Evolutionary conservation across 2,888 invertebrate genomes (phyloP), one percentile per base, ranked within the genome.

Genomic region (Chrysomela aeneicollis): DNA sequence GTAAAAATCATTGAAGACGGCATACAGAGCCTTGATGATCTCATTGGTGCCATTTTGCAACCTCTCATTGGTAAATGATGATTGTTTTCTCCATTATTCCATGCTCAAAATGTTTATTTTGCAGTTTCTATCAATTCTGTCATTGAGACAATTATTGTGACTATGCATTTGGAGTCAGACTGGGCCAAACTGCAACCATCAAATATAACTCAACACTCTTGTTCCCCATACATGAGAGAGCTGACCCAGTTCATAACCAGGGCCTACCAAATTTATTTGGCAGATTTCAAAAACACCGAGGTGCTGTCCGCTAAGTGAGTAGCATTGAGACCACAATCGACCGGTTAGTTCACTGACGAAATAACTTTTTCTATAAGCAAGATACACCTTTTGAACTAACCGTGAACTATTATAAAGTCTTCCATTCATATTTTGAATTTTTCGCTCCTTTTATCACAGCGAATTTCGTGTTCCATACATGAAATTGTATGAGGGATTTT

Each of bases 221-320:
- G 91, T 72, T 93, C 93, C 0, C 89, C 95, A 54, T 98, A 97
- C 79, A 95, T 98, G 93, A 91, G 92, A 74, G 97, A 98, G 81
- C 84, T 98, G 32, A 94, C 93, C 78, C 89, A 93, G 75, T 94
- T 96, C 82, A 88, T 95, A 62, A 81, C 84, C 51, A 85, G 94
- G 67, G 89, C 89, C 1, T 88, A 89, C 73, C 85, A 86, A 37
- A 89, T 89, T 61, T 93, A 93, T 76, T 85, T 94, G 50, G 80
- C 85, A 2, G 85, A 87, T 22, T 93, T 91, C 74, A 87, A 89
- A 73, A 90, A 92, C 77, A 87, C 88, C 72, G 86, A 85, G 71
- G 84, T 87, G 61, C 85, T 92, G 49, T 82, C 83, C 9, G 85
- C 86, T 78, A 88, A 87, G 88, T 91, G 81, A 82, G 77, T 71